A percentile compares a stretch with the other conserved stretches of the same genome.
phyloP scores from a whole-genome alignment of 2,888 invertebrate species.

The Hydrotaea diabolus region DNA sequence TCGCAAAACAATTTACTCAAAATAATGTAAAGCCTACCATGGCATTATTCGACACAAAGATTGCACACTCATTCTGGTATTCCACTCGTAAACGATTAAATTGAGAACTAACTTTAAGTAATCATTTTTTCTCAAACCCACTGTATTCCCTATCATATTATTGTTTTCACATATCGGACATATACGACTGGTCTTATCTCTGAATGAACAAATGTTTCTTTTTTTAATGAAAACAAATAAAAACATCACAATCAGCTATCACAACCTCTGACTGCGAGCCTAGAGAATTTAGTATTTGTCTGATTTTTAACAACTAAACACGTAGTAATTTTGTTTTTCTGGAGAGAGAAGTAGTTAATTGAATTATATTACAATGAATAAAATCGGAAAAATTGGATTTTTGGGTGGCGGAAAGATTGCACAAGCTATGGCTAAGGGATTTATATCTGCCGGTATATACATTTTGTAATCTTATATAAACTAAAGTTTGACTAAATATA shows the following conservation, averaged over 20 bases:
- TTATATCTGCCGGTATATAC: conserved; percentile 89
- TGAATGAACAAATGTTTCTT: conserved; percentile 34
- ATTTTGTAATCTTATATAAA: neutral
- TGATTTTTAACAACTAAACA: conserved; percentile 42
- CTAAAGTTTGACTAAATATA: neutral
- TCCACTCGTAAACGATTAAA: too few species aligned
- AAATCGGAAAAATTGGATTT: conserved; percentile 86
- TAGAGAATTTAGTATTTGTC: conserved; percentile 53
- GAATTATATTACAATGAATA: conserved; percentile 69
- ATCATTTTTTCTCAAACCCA: neutral
- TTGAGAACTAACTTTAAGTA: neutral
- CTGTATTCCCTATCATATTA: conserved; percentile 31
- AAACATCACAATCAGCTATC: conserved; percentile 25
- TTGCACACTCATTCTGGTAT: too few species aligned
- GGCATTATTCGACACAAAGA: too few species aligned
- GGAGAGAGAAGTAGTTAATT: neutral
- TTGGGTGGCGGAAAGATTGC: conserved; percentile 96
- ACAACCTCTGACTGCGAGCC: conserved; percentile 41
- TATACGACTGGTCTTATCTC: conserved; percentile 46
- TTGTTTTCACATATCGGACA: conserved; percentile 40
- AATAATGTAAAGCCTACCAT: too few species aligned
- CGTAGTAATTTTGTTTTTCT: conserved; percentile 17
- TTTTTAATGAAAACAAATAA: conserved; percentile 36
- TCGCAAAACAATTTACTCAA: too few species aligned
- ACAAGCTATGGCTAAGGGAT: conserved; percentile 94